Conservation (phyloP, 1,140 invertebrate genomes). For the Tetragnatha versicolor region DNA sequence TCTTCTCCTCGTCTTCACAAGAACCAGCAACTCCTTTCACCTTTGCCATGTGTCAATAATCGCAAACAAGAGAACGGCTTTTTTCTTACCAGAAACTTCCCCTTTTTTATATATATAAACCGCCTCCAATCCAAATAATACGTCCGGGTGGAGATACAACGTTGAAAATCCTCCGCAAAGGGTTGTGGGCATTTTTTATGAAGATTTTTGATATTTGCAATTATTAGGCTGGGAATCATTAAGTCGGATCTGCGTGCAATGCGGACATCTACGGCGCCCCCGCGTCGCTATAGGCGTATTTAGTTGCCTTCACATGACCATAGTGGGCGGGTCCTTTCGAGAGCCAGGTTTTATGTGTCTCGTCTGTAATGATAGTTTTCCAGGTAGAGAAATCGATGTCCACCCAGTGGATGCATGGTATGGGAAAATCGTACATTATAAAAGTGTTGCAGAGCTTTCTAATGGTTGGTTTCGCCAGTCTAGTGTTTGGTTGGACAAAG, state of each 20-base stretch:
- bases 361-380: slow-evolving; percentile 14
- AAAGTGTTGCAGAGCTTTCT: no score
- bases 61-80: neutral
- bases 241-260: no score
- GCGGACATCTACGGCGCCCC: neutral
- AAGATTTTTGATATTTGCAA: neutral
- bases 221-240: neutral
- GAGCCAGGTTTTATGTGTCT: slow-evolving; percentile 9
- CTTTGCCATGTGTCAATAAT: neutral
- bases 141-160: no score
- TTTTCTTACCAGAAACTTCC: neutral
- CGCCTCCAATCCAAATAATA: no score
- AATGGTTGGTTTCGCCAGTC: no score
- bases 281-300: neutral
- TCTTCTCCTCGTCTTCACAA: neutral
- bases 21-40: neutral
- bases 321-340: slow-evolving; percentile 12
- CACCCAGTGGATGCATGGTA: neutral
- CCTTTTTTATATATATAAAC: no score
- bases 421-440: no score
- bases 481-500: no score
- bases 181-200: neutral
- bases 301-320: neutral
- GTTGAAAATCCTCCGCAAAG: neutral
- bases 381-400: slow-evolving; percentile 19